Percentiles rank a stretch among this genome's conserved stretches.
Conservation (phyloP, 2,888 invertebrate genomes). For the Ferdinandea cuprea region DNA sequence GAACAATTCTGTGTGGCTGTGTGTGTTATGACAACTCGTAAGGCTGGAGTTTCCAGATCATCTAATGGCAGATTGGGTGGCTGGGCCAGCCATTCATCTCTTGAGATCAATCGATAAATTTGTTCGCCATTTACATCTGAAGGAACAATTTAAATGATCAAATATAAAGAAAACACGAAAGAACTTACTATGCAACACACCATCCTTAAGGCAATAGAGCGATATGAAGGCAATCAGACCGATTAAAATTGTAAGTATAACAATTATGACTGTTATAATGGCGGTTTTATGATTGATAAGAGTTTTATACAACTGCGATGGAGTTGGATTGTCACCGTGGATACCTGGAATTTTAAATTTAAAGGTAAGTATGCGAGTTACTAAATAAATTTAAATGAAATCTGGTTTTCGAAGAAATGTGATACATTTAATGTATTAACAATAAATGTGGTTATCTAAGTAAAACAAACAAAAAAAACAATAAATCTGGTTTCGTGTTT, state of each 20-base stretch:
- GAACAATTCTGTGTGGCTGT: conserved; percentile 87
- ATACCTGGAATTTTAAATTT: conserved; percentile 41
- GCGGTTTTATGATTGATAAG: conserved; percentile 73
- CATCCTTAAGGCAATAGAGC: conserved; percentile 59
- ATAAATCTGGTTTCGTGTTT: too few relatives aligned
- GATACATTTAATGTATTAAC: too few relatives aligned
- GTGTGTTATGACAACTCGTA: conserved; percentile 86
- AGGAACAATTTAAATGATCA: not conserved
- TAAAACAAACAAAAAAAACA: too few relatives aligned
- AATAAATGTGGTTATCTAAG: too few relatives aligned
- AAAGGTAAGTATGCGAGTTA: too few relatives aligned
- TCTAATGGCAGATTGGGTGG: conserved; percentile 84
- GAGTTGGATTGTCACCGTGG: conserved; percentile 44
- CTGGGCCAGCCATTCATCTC: conserved; percentile 88
- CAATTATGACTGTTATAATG: conserved; percentile 72
- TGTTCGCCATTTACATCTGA: conserved; percentile 11
- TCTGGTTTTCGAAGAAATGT: not conserved
- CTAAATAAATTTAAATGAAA: not conserved
- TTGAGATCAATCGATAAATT: conserved; percentile 84
- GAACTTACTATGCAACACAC: conserved; percentile 78
- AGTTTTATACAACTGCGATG: conserved; percentile 54
- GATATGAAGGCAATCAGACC: conserved; percentile 76
- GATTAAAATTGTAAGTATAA: conserved; percentile 76
- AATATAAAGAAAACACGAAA: conserved; percentile 15
- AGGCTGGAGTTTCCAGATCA: conserved; percentile 83